Percentiles rank a stretch among this genome's conserved stretches.
These are phyloP conservation scores for Gracilinanus agilis DNA, from an alignment of 2,113 vertebrate genomes.

Conservation along the genomic window DNA sequence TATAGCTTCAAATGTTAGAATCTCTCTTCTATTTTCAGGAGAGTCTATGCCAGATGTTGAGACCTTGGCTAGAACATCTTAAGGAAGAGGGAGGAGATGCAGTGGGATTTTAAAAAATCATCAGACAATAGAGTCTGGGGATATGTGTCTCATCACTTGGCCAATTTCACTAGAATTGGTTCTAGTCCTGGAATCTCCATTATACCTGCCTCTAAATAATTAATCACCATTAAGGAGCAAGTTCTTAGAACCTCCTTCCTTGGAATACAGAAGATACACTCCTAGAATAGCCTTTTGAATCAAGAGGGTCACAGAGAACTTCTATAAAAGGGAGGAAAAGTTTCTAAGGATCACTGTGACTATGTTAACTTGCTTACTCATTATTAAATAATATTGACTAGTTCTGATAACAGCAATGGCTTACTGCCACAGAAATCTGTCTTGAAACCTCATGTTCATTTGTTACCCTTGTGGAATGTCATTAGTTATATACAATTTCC, in stretches of 20 bases:
- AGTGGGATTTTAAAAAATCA: not conserved
- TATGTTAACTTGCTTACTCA: not conserved
- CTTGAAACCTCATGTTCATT: not conserved
- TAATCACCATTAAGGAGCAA: not conserved
- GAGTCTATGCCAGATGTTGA: not conserved
- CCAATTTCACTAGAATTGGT: not conserved
- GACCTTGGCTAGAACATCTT: not conserved
- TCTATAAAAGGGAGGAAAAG: not conserved
- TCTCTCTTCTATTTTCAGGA: not conserved
- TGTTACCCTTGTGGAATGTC: not conserved
- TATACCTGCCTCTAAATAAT: no score
- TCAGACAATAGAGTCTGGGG: not conserved
- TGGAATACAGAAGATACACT: not conserved
- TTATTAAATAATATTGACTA: not conserved
- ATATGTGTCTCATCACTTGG: not conserved
- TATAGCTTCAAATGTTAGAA: not conserved
- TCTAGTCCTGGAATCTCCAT: not conserved
- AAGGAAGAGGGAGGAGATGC: not conserved
- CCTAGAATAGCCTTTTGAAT: not conserved
- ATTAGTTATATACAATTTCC: not conserved
- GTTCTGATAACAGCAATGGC: not conserved
- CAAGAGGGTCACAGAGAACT: not conserved
- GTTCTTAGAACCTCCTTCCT: not conserved
- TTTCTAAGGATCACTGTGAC: not conserved
- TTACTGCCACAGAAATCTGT: not conserved